Evolutionary conservation across 2,797 vertebrate species (phyloP), one percentile per base, ranked within the genome.

Genomic region (Lagocephalus sceleratus): DNA sequence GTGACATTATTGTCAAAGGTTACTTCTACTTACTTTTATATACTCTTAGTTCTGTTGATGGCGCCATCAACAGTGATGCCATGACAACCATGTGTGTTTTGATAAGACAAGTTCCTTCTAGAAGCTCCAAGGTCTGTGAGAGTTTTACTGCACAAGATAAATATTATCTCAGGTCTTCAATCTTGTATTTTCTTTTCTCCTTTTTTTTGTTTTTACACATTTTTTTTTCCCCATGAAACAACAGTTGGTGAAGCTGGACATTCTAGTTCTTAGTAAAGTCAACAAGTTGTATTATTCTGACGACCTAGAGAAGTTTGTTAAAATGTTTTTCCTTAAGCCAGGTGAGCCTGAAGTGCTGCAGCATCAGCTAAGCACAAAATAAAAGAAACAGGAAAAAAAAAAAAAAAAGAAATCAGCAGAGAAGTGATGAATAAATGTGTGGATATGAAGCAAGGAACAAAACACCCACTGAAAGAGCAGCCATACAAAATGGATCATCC

Each of bases 81-180:
- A 84, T 85, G 78, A 73, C 78, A 81, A 79, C 58, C 35, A 77
- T 68, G 63, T 50, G 41, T 50, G 32, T 58, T 48, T 45, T 67
- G 48, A 73, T 74, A 71, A 61, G 60, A 77, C 43, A 47, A 49
- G 47, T 69, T 72, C 68, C 57, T 57, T 66, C 57, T 14, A 57
- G 54, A 76, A 79, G 74, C 66, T 62, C 54, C 74, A 78, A 76
- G 63, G 75, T 77, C 54, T 45, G 73, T 41, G 54, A 71, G 76
- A 66, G 53, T 51, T 73, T 75, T 64, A 84, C 77, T 84, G 83
- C 84, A 80, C 80, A 75, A 66, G 61, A 56, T 69, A 52, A 78
- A 86, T 86, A 84, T 86, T 86, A 84, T 86, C 83, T 87, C 86
- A 85, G 77, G 87, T 49, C 38, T 71, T 46, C 20, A 8, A 6